Conservation (phyloP, 2,797 vertebrate genomes). For the Linurgus olivaceus region DNA sequence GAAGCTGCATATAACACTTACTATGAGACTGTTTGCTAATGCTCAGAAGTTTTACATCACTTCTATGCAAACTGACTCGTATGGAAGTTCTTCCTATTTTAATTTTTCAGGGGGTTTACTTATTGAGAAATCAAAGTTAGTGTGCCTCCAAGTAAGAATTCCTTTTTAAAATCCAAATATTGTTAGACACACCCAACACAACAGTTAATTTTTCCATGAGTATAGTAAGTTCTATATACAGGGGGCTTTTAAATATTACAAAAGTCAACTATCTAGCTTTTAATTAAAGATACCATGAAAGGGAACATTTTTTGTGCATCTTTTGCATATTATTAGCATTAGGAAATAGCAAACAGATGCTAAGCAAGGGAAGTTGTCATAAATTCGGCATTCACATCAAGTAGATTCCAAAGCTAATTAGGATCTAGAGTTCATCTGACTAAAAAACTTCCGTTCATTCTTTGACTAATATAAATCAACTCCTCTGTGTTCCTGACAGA, state of each 20-base stretch:
- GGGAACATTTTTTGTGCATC: neutral
- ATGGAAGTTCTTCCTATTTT: neutral
- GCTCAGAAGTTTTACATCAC: neutral
- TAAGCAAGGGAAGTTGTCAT: neutral
- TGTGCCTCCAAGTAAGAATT: neutral
- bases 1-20: neutral
- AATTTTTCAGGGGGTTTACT: neutral
- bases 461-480: neutral
- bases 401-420: neutral
- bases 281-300: neutral
- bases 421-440: neutral
- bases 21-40: neutral
- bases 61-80: neutral
- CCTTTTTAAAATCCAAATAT: neutral
- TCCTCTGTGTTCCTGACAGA: neutral
- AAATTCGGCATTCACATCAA: neutral
- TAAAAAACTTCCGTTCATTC: neutral
- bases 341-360: neutral
- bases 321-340: neutral
- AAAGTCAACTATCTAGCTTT: neutral
- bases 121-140: neutral
- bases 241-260: neutral
- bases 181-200: neutral
- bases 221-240: neutral
- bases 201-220: neutral